These are phyloP conservation scores for Physella acuta DNA, from an alignment of 1,140 invertebrate genomes.

Conservation along the genomic window DNA sequence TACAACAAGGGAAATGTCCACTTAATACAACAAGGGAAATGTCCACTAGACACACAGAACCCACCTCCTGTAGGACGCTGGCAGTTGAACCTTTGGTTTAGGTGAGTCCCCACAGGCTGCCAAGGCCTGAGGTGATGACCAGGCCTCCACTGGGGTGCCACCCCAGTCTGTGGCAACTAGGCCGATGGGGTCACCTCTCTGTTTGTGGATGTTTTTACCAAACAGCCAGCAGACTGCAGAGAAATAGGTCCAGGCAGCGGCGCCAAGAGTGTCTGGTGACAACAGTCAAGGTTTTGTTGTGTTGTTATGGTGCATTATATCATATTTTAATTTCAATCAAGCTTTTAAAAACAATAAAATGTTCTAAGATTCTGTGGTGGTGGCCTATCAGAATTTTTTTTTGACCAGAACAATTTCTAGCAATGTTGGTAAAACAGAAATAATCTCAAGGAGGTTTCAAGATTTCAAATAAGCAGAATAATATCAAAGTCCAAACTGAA, in stretches of 20 bases:
- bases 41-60: no score
- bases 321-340: no score
- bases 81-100: not conserved
- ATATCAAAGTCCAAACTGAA: no score
- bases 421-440: no score
- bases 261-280: constrained; percentile 1
- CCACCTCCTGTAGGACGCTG: not conserved
- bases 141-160: constrained; percentile 48
- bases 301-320: no score
- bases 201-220: constrained; percentile 41
- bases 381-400: not conserved
- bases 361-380: not conserved
- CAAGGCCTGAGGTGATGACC: constrained; percentile 41
- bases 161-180: constrained; percentile 44
- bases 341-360: not conserved
- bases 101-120: constrained; percentile 29
- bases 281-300: not conserved
- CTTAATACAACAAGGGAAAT: no score
- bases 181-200: constrained; percentile 44
- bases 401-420: not conserved
- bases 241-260: constrained; percentile 29
- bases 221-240: constrained; percentile 53
- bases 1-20: no score
- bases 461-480: no score
- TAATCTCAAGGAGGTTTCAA: no score